A percentile compares a stretch with the other conserved stretches of the same genome.
Evolutionary conservation across 2,797 vertebrate species (phyloP).

Genomic region (Macropodus opercularis): DNA sequence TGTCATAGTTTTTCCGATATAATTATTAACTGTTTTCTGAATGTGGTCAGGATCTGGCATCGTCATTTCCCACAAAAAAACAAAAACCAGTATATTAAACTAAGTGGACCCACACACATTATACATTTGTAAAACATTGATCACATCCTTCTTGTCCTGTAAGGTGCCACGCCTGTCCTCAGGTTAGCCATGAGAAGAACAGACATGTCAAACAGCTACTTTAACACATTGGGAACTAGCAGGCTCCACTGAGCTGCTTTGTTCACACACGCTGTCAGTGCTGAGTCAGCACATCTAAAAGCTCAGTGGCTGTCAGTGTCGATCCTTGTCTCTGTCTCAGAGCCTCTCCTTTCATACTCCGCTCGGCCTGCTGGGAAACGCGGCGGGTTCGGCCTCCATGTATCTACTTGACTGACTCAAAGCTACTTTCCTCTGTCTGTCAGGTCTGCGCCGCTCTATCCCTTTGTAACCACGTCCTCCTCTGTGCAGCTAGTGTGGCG

Average conservation of each 20-base stretch:
- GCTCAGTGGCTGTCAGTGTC: conserved; percentile 52
- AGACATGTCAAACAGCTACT: conserved; percentile 34
- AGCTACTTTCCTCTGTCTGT: conserved; percentile 3
- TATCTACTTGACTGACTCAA: conserved; percentile 23
- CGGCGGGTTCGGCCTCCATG: conserved; percentile 14
- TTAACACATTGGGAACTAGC: conserved; percentile 36
- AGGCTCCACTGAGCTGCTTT: conserved; percentile 8
- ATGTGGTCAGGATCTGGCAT: neutral
- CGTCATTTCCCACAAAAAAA: neutral
- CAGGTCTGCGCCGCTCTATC: conserved; percentile 6
- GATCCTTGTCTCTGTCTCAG: conserved; percentile 42
- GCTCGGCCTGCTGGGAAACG: conserved; percentile 43
- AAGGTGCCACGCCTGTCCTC: neutral
- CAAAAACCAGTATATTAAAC: neutral
- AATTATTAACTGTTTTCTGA: neutral
- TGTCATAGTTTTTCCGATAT: neutral
- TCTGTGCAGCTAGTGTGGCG: neutral
- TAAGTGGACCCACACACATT: neutral
- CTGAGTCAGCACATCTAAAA: conserved; percentile 51
- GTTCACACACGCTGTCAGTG: conserved; percentile 16
- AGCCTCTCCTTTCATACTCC: conserved; percentile 10
- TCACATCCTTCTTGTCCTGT: neutral
- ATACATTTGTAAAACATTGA: neutral
- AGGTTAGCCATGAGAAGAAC: neutral
- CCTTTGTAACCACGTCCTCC: neutral